Evolutionary conservation across 1,140 invertebrate genomes (phyloP), one percentile per base, ranked within the genome.

Genomic region (Prorops nasuta): DNA sequence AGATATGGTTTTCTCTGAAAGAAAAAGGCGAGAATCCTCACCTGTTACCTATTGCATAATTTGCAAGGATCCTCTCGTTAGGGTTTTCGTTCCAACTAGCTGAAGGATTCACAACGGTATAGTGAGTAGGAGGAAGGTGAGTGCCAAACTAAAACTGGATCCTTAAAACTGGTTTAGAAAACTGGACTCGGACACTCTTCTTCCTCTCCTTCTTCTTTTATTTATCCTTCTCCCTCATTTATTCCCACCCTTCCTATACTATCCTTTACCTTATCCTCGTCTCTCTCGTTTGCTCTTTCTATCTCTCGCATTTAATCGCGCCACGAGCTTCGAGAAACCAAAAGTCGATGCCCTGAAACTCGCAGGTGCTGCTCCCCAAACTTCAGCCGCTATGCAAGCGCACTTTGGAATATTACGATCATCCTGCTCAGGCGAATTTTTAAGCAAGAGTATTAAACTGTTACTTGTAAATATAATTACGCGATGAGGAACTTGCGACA

Each of bases 91-190:
- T 28, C 10, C 24, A 10, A 28, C 10, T 10, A 28, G 24, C 24
- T 10, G 4, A 28, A n/a, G n/a, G 4, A 28, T 28, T 28, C 24
- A 51, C 66, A 71, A 71, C 69, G 69, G 69, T 69, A 71, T 51
- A 69, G 61, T 69, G 67, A 69, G 67, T 70, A 70, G 58, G 51
- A 45, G 56, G 50, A 36, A n/a, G n/a, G n/a, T n/a, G n/a, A n/a
- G n/a, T n/a, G n/a, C n/a, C 44, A 45, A 44, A 45, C 16, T 42
- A 20, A 22, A 48, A 15, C 41, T 35, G 49, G 24, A 36, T 67
- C 61, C 57, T 10, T 63, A 69, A 67, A 71, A 68, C 67, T 63
- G 67, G 66, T 71, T 71, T 70, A 63, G 60, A 56, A 67, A 65
- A 56, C 43, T 53, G 44, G 47, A 40, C 48, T 45, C 9, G 19